Conservation (phyloP, 2,888 invertebrate genomes). For the Tipula helvola region DNA sequence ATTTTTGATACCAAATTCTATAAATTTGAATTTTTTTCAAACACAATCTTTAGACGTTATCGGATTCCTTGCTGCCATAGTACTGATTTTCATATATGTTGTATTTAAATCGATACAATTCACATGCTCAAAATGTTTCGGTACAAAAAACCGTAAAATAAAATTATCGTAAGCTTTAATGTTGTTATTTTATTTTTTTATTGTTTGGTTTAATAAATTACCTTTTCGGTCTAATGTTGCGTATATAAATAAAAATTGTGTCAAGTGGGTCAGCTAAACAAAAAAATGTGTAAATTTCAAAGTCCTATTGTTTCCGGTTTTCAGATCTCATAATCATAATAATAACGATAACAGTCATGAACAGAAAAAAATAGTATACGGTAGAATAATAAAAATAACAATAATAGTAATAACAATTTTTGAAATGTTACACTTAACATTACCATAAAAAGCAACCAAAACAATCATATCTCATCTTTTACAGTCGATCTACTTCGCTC, state of each 20-base stretch:
- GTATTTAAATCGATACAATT: not conserved
- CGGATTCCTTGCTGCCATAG: not conserved
- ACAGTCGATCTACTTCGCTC: not conserved
- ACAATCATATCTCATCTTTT: not conserved
- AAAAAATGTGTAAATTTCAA: not conserved
- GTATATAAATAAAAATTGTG: not conserved
- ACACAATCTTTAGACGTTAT: not conserved
- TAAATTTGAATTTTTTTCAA: not conserved
- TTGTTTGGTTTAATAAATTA: not conserved
- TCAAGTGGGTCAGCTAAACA: not conserved
- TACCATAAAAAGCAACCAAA: not conserved
- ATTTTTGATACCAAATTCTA: not conserved
- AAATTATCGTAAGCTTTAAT: not conserved
- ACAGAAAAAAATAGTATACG: not conserved
- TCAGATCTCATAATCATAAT: not conserved
- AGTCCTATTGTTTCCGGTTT: not conserved
- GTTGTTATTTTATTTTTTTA: not conserved
- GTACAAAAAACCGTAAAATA: not conserved
- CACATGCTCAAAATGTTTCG: not conserved
- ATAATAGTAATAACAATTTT: not conserved
- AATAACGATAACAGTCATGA: not conserved
- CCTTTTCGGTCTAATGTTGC: not conserved
- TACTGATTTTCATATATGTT: not conserved
- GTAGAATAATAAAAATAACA: not conserved
- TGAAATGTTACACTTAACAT: not conserved